phyloP scores from a whole-genome alignment of 2,888 invertebrate genomes.

The Melinopterus prodromus region DNA sequence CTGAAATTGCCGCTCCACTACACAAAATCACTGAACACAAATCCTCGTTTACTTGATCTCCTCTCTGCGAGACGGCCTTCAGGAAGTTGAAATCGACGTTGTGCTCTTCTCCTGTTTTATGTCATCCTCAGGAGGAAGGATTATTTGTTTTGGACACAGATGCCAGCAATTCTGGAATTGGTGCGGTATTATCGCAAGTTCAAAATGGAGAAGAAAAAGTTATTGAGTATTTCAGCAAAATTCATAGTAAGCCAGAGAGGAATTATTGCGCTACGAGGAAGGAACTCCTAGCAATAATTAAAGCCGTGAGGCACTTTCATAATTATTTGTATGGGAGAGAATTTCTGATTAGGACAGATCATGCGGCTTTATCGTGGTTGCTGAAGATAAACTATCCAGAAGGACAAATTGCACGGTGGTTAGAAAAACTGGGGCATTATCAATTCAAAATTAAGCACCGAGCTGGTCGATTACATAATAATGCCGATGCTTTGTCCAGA shows the following conservation, averaged over 20 bases:
- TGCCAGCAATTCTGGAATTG: no score
- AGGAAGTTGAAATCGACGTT: no score
- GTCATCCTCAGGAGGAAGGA: no score
- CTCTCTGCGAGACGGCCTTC: no score
- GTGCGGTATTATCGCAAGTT: no score
- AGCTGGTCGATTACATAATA: background rate
- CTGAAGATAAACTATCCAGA: conserved; percentile 50
- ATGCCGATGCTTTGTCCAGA: conserved; percentile 6
- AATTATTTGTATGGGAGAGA: conserved; percentile 48
- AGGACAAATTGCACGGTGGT: conserved; percentile 52
- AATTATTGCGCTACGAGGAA: conserved; percentile 46
- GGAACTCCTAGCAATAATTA: conserved; percentile 47
- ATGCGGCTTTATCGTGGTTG: conserved; percentile 48
- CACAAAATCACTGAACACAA: background rate
- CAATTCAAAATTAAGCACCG: conserved; percentile 47
- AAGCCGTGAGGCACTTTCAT: conserved; percentile 42
- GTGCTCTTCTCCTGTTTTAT: no score
- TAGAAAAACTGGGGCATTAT: conserved; percentile 43
- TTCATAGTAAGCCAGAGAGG: conserved; percentile 38
- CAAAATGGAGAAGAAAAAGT: conserved; percentile 39
- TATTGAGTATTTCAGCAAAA: conserved; percentile 45
- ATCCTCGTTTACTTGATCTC: no score
- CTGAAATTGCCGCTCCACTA: conserved; percentile 11
- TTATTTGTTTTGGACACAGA: no score
- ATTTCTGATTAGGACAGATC: conserved; percentile 50